Conservation (phyloP, 2,888 invertebrate species). For the Itoplectis maculator region DNA sequence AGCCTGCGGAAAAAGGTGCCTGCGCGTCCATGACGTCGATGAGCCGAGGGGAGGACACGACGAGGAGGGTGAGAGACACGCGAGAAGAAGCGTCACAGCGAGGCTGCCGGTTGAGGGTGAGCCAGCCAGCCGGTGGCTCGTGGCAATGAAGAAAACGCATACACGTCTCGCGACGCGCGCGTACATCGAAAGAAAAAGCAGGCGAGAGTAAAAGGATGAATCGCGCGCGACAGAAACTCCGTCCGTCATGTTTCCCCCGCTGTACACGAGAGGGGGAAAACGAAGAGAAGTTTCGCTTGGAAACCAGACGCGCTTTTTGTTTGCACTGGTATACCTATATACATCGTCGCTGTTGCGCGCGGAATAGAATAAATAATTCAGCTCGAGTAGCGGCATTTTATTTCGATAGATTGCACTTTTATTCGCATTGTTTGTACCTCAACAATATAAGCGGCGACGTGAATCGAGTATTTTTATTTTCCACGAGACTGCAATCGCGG, state of each 20-base stretch:
- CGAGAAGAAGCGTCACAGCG: neutral
- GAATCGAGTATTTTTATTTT: neutral
- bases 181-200: conserved; percentile 29
- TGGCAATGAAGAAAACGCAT: conserved; percentile 33
- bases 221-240: conserved; percentile 26
- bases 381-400: conserved; percentile 19
- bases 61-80: conserved; percentile 22
- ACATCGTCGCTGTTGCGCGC: conserved; percentile 34
- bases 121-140: conserved; percentile 21
- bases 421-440: no score
- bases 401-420: conserved; percentile 36
- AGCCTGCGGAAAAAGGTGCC: conserved; percentile 72
- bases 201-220: conserved; percentile 40
- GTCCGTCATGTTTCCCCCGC: conserved; percentile 33
- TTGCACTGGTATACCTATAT: conserved; percentile 16
- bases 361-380: conserved; percentile 33
- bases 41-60: no score
- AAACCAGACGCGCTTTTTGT: conserved; percentile 1
- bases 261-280: conserved; percentile 40
- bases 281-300: conserved; percentile 37
- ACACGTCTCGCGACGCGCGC: conserved; percentile 17
- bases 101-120: conserved; percentile 1
- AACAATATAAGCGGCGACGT: neutral
- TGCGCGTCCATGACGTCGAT: neutral
- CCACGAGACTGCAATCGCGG: neutral